Percentiles rank a stretch among this genome's conserved stretches.
Evolutionary conservation across 1,140 invertebrate species (phyloP).

Genomic region (Cepaea nemoralis): DNA sequence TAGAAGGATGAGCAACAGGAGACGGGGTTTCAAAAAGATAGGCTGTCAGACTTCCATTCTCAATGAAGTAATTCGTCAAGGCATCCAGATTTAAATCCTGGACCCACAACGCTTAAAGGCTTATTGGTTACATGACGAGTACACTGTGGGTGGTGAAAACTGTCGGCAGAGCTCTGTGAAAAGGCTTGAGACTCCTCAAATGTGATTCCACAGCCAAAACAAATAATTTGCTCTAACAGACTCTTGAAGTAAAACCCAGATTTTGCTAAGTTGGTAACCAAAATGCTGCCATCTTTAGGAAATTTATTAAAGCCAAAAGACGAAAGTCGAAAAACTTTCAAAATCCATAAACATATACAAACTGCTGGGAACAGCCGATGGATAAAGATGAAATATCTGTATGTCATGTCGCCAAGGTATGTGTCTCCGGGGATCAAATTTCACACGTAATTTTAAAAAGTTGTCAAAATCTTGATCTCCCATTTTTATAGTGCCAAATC

Average conservation of each 20-base stretch:
- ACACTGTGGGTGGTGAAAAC: not conserved
- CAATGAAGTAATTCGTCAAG: not conserved
- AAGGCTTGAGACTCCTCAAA: not conserved
- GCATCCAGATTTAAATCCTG: not conserved
- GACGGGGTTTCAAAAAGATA: not conserved
- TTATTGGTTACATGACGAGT: not conserved
- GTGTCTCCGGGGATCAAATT: not conserved
- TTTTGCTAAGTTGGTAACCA: not conserved
- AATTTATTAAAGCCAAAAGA: not conserved
- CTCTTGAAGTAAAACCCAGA: not conserved
- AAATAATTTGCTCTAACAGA: not conserved
- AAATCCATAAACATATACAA: not conserved
- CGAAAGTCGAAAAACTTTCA: conserved; percentile 5
- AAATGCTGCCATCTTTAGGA: not conserved
- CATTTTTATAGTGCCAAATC: too few species aligned
- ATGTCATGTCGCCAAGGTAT: not conserved
- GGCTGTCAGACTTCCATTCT: not conserved
- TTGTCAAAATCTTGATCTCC: too few species aligned
- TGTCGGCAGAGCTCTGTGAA: not conserved
- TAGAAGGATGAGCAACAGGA: not conserved
- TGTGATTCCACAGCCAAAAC: not conserved
- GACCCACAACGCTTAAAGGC: not conserved
- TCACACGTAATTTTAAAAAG: not conserved
- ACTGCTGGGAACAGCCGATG: not conserved
- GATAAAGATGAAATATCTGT: not conserved